Conservation (phyloP, 2,797 vertebrate genomes). For the Onychomys torridus region DNA sequence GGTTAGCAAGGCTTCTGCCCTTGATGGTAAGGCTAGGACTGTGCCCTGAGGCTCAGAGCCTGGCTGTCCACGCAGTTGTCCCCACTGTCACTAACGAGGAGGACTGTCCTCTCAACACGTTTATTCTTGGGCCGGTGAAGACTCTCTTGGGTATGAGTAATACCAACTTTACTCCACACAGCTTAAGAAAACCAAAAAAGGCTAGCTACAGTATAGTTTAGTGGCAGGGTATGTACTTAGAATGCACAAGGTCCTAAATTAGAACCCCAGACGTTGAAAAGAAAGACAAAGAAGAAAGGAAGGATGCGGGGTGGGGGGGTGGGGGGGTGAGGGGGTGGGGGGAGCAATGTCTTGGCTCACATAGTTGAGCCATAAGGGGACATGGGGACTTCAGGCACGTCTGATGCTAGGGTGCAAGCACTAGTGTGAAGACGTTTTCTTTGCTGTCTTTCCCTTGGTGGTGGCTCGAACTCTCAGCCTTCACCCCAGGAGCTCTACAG, state of each 20-base stretch:
- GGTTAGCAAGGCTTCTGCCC: background rate
- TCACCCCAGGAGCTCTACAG: background rate
- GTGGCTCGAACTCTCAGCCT: background rate
- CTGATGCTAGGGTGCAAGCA: background rate
- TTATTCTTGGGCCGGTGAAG: slow-evolving; percentile 43
- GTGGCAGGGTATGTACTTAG: background rate
- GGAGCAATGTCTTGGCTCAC: background rate
- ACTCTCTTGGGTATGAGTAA: background rate
- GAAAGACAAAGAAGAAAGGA: background rate
- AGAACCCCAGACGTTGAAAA: background rate
- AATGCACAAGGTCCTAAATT: background rate
- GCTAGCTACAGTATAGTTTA: background rate
- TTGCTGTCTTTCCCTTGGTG: background rate
- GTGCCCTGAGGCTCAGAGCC: background rate
- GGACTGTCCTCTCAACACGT: background rate
- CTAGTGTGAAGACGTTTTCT: background rate
- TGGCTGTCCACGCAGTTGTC: background rate
- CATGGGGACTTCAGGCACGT: background rate
- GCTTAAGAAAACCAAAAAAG: slow-evolving; percentile 47
- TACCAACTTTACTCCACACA: slow-evolving; percentile 40
- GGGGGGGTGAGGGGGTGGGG: too few species aligned
- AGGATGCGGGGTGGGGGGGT: too few species aligned
- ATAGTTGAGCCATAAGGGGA: background rate
- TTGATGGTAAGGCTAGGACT: background rate
- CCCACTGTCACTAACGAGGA: background rate